Evolutionary conservation across 2,888 invertebrate genomes (phyloP).

Genomic region (Phengaris arion): DNA sequence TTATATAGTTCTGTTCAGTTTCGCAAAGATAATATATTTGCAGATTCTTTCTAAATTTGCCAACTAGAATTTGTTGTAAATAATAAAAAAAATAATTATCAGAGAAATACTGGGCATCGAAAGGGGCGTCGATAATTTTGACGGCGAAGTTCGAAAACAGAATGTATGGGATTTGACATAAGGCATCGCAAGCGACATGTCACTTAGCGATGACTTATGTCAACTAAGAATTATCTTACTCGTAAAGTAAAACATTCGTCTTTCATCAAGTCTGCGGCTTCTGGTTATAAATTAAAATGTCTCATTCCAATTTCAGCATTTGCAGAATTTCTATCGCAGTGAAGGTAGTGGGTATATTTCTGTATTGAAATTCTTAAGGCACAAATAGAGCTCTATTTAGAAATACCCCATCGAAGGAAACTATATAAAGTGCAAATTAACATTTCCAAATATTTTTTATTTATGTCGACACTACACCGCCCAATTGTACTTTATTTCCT

Average conservation of each 20-base stretch:
- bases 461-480: not conserved
- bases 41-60: no score
- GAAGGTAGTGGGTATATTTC: not conserved
- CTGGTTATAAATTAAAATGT: constrained; percentile 24
- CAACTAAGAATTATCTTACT: not conserved
- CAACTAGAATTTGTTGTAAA: no score
- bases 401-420: not conserved
- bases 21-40: no score
- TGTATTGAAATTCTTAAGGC: constrained; percentile 23
- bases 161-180: no score
- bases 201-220: no score
- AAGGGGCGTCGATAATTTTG: no score
- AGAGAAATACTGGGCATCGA: no score
- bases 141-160: no score
- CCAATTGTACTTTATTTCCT: no score
- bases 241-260: not conserved
- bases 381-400: constrained; percentile 4
- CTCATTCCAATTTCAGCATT: constrained; percentile 9
- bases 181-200: no score
- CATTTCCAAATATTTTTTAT: not conserved
- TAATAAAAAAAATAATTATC: no score
- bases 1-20: no score
- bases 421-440: not conserved
- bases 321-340: constrained; percentile 6
- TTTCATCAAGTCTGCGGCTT: constrained; percentile 17